Base-by-base conservation (phyloP, 2,113 vertebrate species). In the Lasiurus cinereus region DNA sequence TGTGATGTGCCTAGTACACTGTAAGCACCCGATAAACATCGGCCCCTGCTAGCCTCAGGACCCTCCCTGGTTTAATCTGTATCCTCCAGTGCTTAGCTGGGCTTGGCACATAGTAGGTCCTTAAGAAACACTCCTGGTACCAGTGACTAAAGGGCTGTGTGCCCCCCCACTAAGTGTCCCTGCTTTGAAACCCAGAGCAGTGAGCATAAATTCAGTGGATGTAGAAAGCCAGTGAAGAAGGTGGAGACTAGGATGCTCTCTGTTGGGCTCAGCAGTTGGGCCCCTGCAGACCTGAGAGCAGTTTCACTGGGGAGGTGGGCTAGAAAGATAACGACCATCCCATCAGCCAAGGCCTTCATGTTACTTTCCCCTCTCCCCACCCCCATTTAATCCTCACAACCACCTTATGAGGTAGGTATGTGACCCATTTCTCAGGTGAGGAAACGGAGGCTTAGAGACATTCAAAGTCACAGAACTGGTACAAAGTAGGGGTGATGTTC, bases 1-100 rank as follows among this genome's bases (percentile, higher is more conserved):
- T 59, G 33, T 5, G 11, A n/a, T 27, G 54, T 5, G 27, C 59
- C 39, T 21, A 0, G 48, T 24, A 8, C 5, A 0, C 19, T 0
- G 0, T 19, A 21, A 22, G n/a, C 2, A 1, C 52, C 24, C 6
- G 3, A 2, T 31, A 43, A 59, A n/a, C 0, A 0, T 3, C 11
- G 18, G 36, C 14, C 59, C 52, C 66, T 36, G 11, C 52, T 14
- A 33, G 43, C 33, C 14, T 73, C 13, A n/a, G 16, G 15, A 24
- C 33, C 6, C 74, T 56, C 0, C 9, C 29, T 56, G n/a, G 8
- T 73, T 27, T 67, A 11, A 21, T 31, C 72, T 62, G 13, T 52
- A 21, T 3, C 0, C 13, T 27, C 10, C 8, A 5, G 64, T 59
- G 62, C 79, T 59, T 77, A 33, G 22, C 39, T 31, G 48, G 21